Evolutionary conservation across 2,113 vertebrate species (phyloP).

Genomic region (Potamarius usumacintae): DNA sequence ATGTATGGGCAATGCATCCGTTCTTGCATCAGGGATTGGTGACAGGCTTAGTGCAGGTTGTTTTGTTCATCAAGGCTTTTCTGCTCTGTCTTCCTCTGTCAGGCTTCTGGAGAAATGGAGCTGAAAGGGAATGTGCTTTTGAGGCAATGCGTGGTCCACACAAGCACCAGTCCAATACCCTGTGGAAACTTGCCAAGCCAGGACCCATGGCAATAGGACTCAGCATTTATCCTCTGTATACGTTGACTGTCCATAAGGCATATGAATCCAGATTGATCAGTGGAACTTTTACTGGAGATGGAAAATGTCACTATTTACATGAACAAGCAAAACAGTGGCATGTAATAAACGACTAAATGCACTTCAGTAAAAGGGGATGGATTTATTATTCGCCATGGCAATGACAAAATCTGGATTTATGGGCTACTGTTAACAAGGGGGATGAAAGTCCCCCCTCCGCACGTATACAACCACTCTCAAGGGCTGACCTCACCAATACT

Average conservation of each 20-base stretch:
- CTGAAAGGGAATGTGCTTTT: constrained; percentile 18
- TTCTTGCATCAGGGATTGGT: constrained; percentile 25
- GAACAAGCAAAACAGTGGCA: neutral
- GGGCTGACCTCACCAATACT: constrained; percentile 37
- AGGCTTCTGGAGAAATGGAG: constrained; percentile 42
- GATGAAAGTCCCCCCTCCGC: constrained; percentile 26
- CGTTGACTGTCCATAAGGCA: neutral
- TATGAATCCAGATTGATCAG: neutral
- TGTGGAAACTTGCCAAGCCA: constrained; percentile 20
- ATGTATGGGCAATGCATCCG: constrained; percentile 39
- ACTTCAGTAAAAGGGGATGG: constrained; percentile 1
- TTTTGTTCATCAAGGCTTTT: constrained; percentile 39
- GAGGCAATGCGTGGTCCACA: constrained; percentile 16
- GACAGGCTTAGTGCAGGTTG: constrained; percentile 36
- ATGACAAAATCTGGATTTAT: constrained; percentile 25
- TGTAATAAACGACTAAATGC: constrained; percentile 14
- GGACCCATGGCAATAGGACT: constrained; percentile 37
- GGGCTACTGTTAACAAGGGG: constrained; percentile 36
- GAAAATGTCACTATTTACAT: constrained; percentile 1
- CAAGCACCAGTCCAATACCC: constrained; percentile 8
- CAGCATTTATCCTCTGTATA: constrained; percentile 1
- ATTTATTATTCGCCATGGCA: constrained; percentile 14
- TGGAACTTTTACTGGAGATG: constrained; percentile 7
- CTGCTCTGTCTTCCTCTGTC: constrained; percentile 35
- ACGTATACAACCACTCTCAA: neutral